These are phyloP conservation scores for Acrossocheilus wenchowensis DNA, from an alignment of 2,797 vertebrate species.

Conservation along the genomic window DNA sequence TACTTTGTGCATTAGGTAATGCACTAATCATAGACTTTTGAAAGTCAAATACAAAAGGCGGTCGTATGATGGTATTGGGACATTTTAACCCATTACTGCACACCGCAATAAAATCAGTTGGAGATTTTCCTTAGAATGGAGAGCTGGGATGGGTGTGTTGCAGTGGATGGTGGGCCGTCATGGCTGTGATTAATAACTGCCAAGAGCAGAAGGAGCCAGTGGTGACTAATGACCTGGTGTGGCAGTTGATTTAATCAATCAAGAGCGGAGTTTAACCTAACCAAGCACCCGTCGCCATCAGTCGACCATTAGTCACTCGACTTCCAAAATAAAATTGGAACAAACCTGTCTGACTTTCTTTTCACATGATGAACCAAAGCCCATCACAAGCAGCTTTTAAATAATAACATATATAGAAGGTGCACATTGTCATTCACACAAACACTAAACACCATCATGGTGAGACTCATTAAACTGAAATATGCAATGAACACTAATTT, in stretches of 20 bases:
- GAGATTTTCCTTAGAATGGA: background rate
- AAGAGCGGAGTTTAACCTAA: background rate
- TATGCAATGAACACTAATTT: too few relatives aligned
- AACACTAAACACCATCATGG: too few relatives aligned
- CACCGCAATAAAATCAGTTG: background rate
- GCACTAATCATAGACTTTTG: background rate
- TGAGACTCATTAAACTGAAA: too few relatives aligned
- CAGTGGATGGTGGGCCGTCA: background rate
- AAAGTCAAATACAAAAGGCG: background rate
- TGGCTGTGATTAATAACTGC: slow-evolving; percentile 28
- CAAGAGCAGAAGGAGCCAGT: background rate
- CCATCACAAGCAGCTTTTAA: too few relatives aligned
- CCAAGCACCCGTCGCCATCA: slow-evolving; percentile 8
- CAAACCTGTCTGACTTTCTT: background rate
- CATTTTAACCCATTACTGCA: background rate
- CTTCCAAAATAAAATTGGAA: slow-evolving; percentile 2
- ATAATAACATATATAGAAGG: too few relatives aligned
- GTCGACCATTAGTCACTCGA: slow-evolving; percentile 2
- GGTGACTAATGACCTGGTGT: slow-evolving; percentile 26
- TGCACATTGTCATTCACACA: too few relatives aligned
- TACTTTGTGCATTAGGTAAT: background rate
- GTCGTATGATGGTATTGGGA: background rate
- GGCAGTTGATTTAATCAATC: slow-evolving; percentile 38
- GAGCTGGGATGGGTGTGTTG: background rate
- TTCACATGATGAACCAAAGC: too few relatives aligned